Evolutionary conservation across 2,888 invertebrate genomes (phyloP).

Genomic region (Pollenia labialis): DNA sequence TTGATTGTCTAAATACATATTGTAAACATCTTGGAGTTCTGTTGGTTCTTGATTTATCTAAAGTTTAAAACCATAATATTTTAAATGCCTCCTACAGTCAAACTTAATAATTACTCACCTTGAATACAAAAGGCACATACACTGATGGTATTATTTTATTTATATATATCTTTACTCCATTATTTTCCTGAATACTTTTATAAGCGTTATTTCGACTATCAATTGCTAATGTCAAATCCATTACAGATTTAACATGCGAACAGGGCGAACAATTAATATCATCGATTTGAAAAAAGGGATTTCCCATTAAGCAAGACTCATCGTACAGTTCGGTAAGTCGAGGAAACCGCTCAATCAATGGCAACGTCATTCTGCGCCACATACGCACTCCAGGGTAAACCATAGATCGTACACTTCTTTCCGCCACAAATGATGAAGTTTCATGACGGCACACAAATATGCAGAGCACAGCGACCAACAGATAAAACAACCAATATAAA

Average conservation of each 20-base stretch:
- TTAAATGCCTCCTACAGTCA: not conserved
- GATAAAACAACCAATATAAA: conserved; percentile 81
- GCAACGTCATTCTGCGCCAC: conserved; percentile 89
- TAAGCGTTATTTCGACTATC: conserved; percentile 41
- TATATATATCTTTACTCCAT: conserved; percentile 4
- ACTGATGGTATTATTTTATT: conserved; percentile 74
- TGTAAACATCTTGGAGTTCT: conserved; percentile 85
- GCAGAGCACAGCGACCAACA: conserved; percentile 81
- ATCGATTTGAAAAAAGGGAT: conserved; percentile 92
- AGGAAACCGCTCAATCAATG: conserved; percentile 90
- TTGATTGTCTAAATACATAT: conserved; percentile 86
- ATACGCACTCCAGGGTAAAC: conserved; percentile 92
- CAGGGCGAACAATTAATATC: conserved; percentile 95
- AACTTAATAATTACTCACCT: conserved; percentile 81
- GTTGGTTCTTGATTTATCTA: conserved; percentile 87
- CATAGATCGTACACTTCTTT: conserved; percentile 90
- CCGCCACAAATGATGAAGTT: conserved; percentile 84
- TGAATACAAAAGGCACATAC: conserved; percentile 85
- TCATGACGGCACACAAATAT: conserved; percentile 79
- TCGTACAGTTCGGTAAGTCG: conserved; percentile 91
- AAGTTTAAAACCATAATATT: conserved; percentile 73
- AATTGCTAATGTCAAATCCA: conserved; percentile 85
- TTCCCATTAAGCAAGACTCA: conserved; percentile 92
- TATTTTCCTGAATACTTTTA: conserved; percentile 8
- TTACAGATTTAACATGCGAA: conserved; percentile 88